phyloP scores from a whole-genome alignment of 2,797 vertebrate genomes.

The Heteromormyrus szaboi region DNA sequence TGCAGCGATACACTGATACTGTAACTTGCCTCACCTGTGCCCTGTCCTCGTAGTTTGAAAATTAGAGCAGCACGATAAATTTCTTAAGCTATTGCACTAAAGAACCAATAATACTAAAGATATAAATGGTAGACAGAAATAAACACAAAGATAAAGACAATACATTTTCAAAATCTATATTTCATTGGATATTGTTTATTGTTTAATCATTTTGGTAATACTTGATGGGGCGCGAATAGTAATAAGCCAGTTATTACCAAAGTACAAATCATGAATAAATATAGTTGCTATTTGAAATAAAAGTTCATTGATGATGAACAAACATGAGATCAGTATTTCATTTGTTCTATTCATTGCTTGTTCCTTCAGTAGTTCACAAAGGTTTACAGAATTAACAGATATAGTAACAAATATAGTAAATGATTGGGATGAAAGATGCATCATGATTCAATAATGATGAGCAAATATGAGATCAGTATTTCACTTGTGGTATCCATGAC shows the following conservation, averaged over 20 bases:
- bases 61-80: neutral
- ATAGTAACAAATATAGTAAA: neutral
- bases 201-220: neutral
- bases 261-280: neutral
- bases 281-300: neutral
- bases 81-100: neutral
- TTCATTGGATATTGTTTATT: neutral
- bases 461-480: neutral
- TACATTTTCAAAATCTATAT: neutral
- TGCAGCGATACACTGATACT: neutral
- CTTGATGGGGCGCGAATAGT: neutral
- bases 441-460: neutral
- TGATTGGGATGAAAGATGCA: neutral
- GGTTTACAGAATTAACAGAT: neutral
- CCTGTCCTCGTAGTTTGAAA: neutral
- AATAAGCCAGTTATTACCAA: neutral
- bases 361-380: neutral
- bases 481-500: neutral
- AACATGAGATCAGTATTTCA: neutral
- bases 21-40: slow-evolving; percentile 13
- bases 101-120: neutral
- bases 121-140: neutral
- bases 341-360: neutral
- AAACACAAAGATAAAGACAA: neutral
- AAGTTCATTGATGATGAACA: neutral